Base-by-base conservation (phyloP, 2,888 invertebrate species). In the Synergus itoensis region DNA sequence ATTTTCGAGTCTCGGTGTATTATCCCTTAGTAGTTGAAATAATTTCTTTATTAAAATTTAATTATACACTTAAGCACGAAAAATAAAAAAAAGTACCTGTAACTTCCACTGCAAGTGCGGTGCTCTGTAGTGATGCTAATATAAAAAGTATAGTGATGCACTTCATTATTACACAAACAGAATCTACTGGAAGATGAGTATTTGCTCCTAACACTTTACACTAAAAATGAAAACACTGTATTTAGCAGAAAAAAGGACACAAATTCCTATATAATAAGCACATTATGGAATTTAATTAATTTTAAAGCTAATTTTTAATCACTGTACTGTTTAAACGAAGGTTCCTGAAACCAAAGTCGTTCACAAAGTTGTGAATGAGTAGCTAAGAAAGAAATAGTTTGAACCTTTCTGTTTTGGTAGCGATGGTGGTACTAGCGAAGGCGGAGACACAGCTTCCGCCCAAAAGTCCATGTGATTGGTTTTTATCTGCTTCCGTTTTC, bases 401-500 rank as follows among this genome's bases (percentile, higher is more conserved):
- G 82, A 81, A 82, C 79, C 78, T 73, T 78, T 73, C 76, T 79
- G 77, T 80, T 80, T 81, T 82, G 84, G 80, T 76, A 79, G 79
- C 63, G 77, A 28, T 76, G 53, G 28, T 60, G 67, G 63, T 80
- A 78, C 76, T 78, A 85, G 84, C 79, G 87, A 88, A 85, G 88
- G 88, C 89, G 90, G 90, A 87, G 90, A 87, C 86, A 86, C 87
- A 86, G 87, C 87, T 91, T 90, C 91, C 92, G 91, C 84, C 86
- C 86, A 80, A 86, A 82, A 84, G 85, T 83, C 81, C 84, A 82
- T 82, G 88, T 83, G 90, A 90, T 91, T 90, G 88, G 85, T 83
- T 82, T 81, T 84, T 92, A 92, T 92, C 91, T 87, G 86, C 84
- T 91, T 92, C 92, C 92, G 89, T 85, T 86, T 87, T 82, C 77